Evolutionary conservation across 2,797 vertebrate genomes (phyloP).

Genomic region (Chelmon rostratus): DNA sequence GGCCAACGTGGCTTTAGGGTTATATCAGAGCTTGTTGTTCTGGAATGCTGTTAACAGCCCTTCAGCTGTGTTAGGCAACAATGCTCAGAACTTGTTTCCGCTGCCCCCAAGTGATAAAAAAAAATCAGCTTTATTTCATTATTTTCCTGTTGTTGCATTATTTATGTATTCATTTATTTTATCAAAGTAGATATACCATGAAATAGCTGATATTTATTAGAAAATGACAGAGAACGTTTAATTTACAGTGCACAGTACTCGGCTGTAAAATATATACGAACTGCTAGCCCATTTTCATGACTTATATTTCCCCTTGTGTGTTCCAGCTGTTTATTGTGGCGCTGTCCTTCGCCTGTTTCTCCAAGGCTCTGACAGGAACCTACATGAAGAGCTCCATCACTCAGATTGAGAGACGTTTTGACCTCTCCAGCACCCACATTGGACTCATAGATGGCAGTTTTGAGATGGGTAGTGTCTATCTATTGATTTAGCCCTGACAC

Average conservation of each 20-base stretch:
- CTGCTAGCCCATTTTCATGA: background rate
- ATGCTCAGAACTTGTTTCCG: background rate
- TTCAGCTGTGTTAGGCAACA: too few relatives aligned
- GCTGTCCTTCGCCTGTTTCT: slow-evolving; percentile 89
- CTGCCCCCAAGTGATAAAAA: background rate
- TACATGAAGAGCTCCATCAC: slow-evolving; percentile 95
- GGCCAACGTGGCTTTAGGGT: too few relatives aligned
- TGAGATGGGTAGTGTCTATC: slow-evolving; percentile 89
- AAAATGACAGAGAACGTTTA: background rate
- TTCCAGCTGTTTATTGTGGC: slow-evolving; percentile 90
- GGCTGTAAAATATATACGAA: background rate
- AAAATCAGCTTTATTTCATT: too few relatives aligned
- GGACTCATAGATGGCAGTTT: slow-evolving; percentile 94
- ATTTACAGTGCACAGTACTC: background rate
- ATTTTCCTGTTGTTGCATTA: too few relatives aligned
- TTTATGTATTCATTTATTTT: too few relatives aligned
- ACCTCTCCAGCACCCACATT: slow-evolving; percentile 89
- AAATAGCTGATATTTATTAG: background rate
- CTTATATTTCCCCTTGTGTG: slow-evolving; percentile 7
- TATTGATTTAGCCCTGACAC: background rate
- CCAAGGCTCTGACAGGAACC: slow-evolving; percentile 90
- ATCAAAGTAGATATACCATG: background rate
- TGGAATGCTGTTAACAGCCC: too few relatives aligned
- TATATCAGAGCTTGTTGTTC: too few relatives aligned
- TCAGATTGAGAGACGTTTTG: slow-evolving; percentile 94